Percentiles rank a stretch among this genome's conserved stretches.
Conservation (phyloP, 2,797 vertebrate genomes). For the Onychomys leucogaster region DNA sequence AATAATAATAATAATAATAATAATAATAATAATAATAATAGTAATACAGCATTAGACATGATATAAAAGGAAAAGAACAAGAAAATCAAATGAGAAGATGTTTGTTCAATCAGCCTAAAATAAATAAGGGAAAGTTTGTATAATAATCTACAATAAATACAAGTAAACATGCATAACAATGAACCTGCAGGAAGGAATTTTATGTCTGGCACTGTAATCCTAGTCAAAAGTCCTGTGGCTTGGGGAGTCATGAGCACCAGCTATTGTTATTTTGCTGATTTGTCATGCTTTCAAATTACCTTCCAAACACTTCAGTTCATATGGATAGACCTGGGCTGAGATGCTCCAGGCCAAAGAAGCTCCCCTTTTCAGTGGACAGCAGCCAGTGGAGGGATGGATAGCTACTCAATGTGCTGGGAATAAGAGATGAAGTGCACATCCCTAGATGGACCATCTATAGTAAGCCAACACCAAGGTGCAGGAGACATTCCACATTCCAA, state of each 20-base stretch:
- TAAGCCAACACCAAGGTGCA: background rate
- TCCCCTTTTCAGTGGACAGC: background rate
- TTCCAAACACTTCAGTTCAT: background rate
- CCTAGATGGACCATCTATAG: background rate
- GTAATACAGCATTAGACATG: background rate
- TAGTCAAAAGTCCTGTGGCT: background rate
- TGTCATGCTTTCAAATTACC: background rate
- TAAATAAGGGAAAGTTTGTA: background rate
- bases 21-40: no score
- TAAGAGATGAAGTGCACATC: background rate
- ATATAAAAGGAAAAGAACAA: background rate
- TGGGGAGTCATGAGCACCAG: no score
- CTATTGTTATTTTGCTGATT: background rate
- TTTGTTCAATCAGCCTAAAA: slow-evolving; percentile 6
- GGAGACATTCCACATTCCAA: background rate
- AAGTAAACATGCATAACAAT: background rate
- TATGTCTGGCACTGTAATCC: background rate
- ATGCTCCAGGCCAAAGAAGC: background rate
- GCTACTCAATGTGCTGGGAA: background rate
- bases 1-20: no score
- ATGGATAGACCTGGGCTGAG: background rate
- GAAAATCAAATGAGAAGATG: background rate
- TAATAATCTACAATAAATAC: background rate
- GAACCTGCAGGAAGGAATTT: background rate
- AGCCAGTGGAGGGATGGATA: no score